phyloP scores from a whole-genome alignment of 2,888 invertebrate genomes.

The Diachrysia chrysitis region DNA sequence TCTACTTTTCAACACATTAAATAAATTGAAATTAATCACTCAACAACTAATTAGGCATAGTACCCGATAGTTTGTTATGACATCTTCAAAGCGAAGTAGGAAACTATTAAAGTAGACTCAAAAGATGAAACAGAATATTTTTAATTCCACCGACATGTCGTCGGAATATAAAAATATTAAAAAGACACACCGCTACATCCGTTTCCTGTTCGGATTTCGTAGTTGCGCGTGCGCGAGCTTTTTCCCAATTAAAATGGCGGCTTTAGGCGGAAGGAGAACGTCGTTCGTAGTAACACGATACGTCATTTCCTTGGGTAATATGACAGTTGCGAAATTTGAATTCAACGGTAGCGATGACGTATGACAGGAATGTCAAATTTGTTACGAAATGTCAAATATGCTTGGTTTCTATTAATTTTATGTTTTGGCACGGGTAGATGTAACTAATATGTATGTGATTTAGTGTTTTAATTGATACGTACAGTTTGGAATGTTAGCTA shows the following conservation, averaged over 20 bases:
- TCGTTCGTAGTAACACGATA: conserved; percentile 60
- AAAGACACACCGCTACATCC: conserved; percentile 84
- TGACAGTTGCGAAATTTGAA: conserved; percentile 65
- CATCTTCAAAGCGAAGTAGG: conserved; percentile 77
- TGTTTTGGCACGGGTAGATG: conserved; percentile 34
- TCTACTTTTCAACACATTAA: conserved; percentile 38
- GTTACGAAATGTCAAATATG: conserved; percentile 31
- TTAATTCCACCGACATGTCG: conserved; percentile 79
- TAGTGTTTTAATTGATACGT: conserved; percentile 14
- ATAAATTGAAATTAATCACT: conserved; percentile 54
- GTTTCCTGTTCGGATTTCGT: conserved; percentile 80
- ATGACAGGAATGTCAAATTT: conserved; percentile 48
- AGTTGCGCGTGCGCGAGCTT: conserved; percentile 66
- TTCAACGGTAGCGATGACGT: conserved; percentile 43
- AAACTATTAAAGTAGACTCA: conserved; percentile 71
- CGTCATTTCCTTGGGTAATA: conserved; percentile 51
- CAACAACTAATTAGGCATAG: conserved; percentile 55
- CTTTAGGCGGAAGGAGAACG: conserved; percentile 64
- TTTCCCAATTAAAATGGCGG: conserved; percentile 71
- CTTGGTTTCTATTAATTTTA: conserved; percentile 5
- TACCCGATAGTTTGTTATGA: conserved; percentile 64
- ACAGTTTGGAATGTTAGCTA: not conserved
- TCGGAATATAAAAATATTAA: conserved; percentile 85
- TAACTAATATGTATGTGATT: not conserved
- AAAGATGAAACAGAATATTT: conserved; percentile 84